Percentiles rank a stretch among this genome's conserved stretches.
Evolutionary conservation across 23 tunicate species (phyloP).

Genomic region (Styela clava): DNA sequence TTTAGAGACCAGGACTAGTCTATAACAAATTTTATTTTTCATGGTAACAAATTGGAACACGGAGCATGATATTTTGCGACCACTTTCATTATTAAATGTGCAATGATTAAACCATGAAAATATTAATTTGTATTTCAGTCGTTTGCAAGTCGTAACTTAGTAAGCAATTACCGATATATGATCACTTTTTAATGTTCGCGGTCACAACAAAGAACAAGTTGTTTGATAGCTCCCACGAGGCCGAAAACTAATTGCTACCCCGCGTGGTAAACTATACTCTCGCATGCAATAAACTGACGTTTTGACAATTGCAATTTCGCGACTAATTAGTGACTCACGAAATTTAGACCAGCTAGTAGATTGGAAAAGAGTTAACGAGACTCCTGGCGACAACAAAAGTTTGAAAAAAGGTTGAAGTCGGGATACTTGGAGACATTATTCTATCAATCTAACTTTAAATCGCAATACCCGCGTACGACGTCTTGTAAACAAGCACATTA

Average conservation of each 20-base stretch:
- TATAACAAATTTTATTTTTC: too few relatives aligned
- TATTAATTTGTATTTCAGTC: neutral
- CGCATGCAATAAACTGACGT: neutral
- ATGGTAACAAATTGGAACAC: neutral
- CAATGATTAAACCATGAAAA: neutral
- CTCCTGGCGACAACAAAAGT: neutral
- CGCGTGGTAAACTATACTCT: neutral
- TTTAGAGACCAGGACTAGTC: too few relatives aligned
- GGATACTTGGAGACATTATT: neutral
- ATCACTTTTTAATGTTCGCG: conserved; percentile 12
- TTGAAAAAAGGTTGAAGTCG: neutral
- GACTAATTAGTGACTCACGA: neutral
- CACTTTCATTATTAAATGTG: neutral
- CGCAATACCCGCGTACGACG: too few relatives aligned
- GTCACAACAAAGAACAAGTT: neutral
- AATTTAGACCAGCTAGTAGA: neutral
- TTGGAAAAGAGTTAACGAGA: neutral
- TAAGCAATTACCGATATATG: conserved; percentile 17
- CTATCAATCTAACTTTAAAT: too few relatives aligned
- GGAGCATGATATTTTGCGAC: neutral
- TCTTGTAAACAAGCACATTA: too few relatives aligned
- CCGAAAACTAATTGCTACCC: neutral
- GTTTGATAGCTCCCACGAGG: neutral
- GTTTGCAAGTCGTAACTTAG: neutral
- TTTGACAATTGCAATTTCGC: neutral